Conservation (phyloP, 2,113 vertebrate genomes). For the Bubalus kerabau region DNA sequence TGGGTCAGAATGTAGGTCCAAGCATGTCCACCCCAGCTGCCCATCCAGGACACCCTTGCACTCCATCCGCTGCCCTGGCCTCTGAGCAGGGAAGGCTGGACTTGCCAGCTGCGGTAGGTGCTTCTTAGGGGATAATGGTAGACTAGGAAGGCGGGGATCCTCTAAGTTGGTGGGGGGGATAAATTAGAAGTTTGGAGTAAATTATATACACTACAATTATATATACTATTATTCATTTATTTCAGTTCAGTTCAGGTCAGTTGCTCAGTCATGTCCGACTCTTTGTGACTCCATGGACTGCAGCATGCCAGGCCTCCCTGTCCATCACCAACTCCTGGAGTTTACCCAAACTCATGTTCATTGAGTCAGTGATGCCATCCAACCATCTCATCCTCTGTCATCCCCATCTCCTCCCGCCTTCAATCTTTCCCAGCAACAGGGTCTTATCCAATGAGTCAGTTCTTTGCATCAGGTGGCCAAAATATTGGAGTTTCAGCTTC, state of each 20-base stretch:
- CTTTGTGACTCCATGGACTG: background rate
- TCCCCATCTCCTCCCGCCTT: background rate
- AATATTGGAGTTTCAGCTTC: background rate
- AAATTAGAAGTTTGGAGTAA: background rate
- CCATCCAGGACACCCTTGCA: background rate
- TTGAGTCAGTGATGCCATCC: background rate
- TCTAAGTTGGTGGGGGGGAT: background rate
- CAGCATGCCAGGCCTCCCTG: background rate
- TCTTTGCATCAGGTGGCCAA: background rate
- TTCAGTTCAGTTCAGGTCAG: background rate
- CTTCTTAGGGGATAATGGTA: background rate
- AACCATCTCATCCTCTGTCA: background rate
- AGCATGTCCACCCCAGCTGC: background rate
- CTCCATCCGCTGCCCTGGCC: background rate
- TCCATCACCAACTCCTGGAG: background rate
- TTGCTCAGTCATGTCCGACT: fast-evolving
- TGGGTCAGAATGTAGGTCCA: background rate
- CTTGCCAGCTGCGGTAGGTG: background rate
- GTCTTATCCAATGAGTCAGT: background rate
- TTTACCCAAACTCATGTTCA: background rate
- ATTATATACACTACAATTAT: background rate
- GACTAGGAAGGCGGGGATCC: background rate
- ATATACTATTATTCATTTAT: background rate
- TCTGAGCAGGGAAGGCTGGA: background rate
- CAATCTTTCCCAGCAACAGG: background rate